Percentiles rank a stretch among this genome's conserved stretches.
Evolutionary conservation across 2,113 vertebrate species (phyloP).

Genomic region (Podiceps cristatus): DNA sequence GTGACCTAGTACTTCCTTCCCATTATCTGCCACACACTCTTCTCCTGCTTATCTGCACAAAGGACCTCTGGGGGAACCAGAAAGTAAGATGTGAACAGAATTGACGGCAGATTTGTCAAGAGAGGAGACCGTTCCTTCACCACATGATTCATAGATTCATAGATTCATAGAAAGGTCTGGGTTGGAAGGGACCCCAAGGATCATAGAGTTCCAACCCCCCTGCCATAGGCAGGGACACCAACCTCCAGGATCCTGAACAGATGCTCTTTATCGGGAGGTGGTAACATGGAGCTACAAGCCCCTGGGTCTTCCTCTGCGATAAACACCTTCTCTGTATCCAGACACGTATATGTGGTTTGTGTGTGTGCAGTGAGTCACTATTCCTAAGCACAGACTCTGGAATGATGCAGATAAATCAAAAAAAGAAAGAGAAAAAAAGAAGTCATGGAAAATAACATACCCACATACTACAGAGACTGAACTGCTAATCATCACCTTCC

Average conservation of each 20-base stretch:
- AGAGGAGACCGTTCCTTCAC: background rate
- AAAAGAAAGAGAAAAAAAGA: background rate
- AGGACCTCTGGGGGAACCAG: background rate
- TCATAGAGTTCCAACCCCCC: no score
- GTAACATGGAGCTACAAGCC: background rate
- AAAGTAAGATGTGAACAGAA: background rate
- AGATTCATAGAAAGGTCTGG: no score
- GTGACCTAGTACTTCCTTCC: background rate
- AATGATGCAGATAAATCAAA: background rate
- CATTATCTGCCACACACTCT: background rate
- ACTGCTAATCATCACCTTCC: background rate
- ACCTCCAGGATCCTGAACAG: background rate
- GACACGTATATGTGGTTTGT: accelerated
- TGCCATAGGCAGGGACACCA: no score
- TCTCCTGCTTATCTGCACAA: background rate
- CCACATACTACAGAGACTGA: background rate
- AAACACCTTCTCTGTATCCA: background rate
- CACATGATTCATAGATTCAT: no score
- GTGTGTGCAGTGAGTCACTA: background rate
- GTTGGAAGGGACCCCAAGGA: no score
- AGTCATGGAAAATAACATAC: background rate
- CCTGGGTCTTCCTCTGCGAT: background rate
- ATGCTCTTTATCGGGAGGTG: background rate
- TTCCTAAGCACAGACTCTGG: background rate
- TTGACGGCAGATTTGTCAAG: accelerated